Percentiles rank a stretch among this genome's conserved stretches.
These are phyloP conservation scores for Siniperca obscura DNA, from an alignment of 2,797 vertebrate genomes.

Conservation along the genomic window DNA sequence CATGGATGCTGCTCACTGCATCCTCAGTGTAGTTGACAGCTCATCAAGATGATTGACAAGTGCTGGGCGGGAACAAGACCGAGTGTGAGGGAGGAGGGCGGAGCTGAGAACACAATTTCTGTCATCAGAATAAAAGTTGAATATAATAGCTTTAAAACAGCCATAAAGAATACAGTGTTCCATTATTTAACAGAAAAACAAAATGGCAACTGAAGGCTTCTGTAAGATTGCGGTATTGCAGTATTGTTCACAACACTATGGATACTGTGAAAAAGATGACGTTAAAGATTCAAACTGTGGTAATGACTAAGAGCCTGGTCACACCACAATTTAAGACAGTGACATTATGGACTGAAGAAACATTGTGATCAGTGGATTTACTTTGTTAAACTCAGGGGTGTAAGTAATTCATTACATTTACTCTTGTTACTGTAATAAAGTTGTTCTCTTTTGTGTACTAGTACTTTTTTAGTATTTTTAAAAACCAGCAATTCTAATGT, in stretches of 20 bases:
- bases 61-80: constrained; percentile 1
- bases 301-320: neutral
- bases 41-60: constrained; percentile 45
- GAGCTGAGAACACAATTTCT: constrained; percentile 10
- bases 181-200: constrained; percentile 10
- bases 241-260: neutral
- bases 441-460: no score
- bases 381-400: neutral
- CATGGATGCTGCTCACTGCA: neutral
- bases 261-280: neutral
- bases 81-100: constrained; percentile 9
- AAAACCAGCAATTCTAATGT: no score
- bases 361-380: neutral
- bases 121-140: constrained; percentile 29
- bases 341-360: neutral
- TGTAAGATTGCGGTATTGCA: neutral
- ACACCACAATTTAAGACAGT: neutral
- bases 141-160: constrained; percentile 15
- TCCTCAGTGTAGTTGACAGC: constrained; percentile 20
- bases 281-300: neutral
- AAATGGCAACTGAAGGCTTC: neutral
- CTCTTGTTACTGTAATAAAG: no score
- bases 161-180: constrained; percentile 1
- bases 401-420: neutral
- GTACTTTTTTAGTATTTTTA: no score